Evolutionary conservation across 2,888 invertebrate genomes (phyloP), one percentile per base, ranked within the genome.

Genomic region (Drosophila longiperda): DNA sequence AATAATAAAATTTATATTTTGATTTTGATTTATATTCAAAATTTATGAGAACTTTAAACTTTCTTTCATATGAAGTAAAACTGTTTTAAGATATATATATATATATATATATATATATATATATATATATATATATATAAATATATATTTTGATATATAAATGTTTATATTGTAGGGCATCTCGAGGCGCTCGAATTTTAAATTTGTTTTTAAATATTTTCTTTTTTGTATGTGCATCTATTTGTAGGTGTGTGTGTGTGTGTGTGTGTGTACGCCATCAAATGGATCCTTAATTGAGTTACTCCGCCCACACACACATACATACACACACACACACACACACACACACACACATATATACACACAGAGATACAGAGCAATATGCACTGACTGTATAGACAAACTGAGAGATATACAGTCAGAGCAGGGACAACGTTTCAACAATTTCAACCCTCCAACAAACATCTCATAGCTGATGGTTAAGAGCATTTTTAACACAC

Each of bases 251-350:
- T 23, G 26, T 26, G 54, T 73, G 59, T 65, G 60, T 72, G 66
- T 86, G 76, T 84, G 78, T 84, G 83, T 89, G 83, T 91, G 82
- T 81, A 80, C 73, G 87, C 89, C 92, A 92, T 93, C 93, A 93
- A 93, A 93, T 93, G 93, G 92, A 93, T 93, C 92, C 93, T 90
- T 93, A 93, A 93, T 93, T 93, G 90, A 93, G 92, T 93, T 93
- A 93, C 93, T 92, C 93, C 92, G 91, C 93, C 92, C 91, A 91
- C 89, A 87, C 70, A 72, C 76, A 78, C 68, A 75, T 61, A 73
- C 61, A 75, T 65, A 73, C 52, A 66, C 57, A 73, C 8, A 68
- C 33, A 57, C 26, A 66, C 23, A 73, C 61, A 75, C 66, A 73
- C 52, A 66, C 57, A 73, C 8, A 68, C 33, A 57, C 26, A 66